Percentiles rank a stretch among this genome's conserved stretches.
These are phyloP conservation scores for Sericinus montela DNA, from an alignment of 2,888 invertebrate genomes.

Conservation along the genomic window DNA sequence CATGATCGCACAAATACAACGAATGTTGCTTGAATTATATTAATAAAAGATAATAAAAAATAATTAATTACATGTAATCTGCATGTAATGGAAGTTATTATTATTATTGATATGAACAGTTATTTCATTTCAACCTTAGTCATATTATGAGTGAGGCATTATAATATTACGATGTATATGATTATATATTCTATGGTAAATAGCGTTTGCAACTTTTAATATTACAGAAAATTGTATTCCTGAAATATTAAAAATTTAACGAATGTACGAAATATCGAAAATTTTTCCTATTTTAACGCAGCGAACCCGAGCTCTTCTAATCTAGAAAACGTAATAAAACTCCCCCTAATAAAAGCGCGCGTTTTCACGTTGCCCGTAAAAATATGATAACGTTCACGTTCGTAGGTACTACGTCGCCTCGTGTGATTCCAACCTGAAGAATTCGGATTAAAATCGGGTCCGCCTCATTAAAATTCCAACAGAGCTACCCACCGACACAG, in stretches of 20 bases:
- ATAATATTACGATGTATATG: too few relatives aligned
- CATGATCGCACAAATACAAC: too few relatives aligned
- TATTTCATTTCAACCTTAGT: too few relatives aligned
- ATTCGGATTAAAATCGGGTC: slow-evolving; percentile 13
- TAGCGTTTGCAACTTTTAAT: too few relatives aligned
- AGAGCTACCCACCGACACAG: slow-evolving; percentile 12
- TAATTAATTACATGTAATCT: too few relatives aligned
- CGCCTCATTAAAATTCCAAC: slow-evolving; percentile 18
- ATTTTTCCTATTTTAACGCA: slow-evolving; percentile 42
- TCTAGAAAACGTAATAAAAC: slow-evolving; percentile 73
- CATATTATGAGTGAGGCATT: too few relatives aligned
- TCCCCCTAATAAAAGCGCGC: slow-evolving; percentile 66
- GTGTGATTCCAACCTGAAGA: slow-evolving; percentile 22
- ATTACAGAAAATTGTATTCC: too few relatives aligned
- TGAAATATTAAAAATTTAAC: slow-evolving; percentile 18
- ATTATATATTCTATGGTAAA: too few relatives aligned
- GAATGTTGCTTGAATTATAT: too few relatives aligned
- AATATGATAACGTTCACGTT: slow-evolving; percentile 77
- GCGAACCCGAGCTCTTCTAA: slow-evolving; percentile 42
- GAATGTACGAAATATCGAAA: slow-evolving; percentile 37
- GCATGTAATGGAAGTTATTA: too few relatives aligned
- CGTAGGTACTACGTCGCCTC: slow-evolving; percentile 26
- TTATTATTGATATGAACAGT: too few relatives aligned
- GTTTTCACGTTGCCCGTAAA: slow-evolving; percentile 74
- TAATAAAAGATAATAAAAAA: too few relatives aligned